phyloP scores from a whole-genome alignment of 2,888 invertebrate genomes.

The Salticus scenicus region DNA sequence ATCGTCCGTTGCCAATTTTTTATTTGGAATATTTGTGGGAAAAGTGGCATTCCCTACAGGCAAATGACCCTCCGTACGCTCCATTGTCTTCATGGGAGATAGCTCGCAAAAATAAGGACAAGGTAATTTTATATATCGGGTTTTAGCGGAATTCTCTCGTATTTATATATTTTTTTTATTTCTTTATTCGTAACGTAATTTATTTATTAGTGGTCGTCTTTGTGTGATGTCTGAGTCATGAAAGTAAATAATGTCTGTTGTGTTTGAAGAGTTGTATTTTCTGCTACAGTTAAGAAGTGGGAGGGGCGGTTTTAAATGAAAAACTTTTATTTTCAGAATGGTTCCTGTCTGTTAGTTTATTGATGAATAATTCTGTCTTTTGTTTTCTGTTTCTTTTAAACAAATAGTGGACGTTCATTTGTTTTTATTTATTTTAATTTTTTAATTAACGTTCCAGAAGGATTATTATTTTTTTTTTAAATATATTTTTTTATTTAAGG shows the following conservation, averaged over 20 bases:
- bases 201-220: background rate
- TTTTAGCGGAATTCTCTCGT: background rate
- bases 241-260: background rate
- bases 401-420: too few species aligned
- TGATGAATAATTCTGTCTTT: too few species aligned
- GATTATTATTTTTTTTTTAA: too few species aligned
- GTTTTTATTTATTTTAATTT: too few species aligned
- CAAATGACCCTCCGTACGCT: slow-evolving; percentile 34
- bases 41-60: slow-evolving; percentile 32
- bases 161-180: background rate
- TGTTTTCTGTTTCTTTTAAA: too few species aligned
- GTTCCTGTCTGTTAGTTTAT: too few species aligned
- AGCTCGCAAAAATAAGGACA: slow-evolving; percentile 34
- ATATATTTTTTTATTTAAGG: too few species aligned
- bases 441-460: too few species aligned
- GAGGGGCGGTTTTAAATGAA: too few species aligned
- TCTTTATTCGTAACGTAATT: background rate
- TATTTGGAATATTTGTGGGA: slow-evolving; percentile 51
- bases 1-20: slow-evolving; percentile 5
- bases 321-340: too few species aligned
- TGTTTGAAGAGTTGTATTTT: background rate
- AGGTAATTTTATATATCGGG: slow-evolving; percentile 45
- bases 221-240: too few species aligned
- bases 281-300: background rate
- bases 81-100: slow-evolving; percentile 37